A percentile compares a stretch with the other conserved stretches of the same genome.
Conservation (phyloP, 2,888 invertebrate genomes). For the Dyspetes luteomarginatus region DNA sequence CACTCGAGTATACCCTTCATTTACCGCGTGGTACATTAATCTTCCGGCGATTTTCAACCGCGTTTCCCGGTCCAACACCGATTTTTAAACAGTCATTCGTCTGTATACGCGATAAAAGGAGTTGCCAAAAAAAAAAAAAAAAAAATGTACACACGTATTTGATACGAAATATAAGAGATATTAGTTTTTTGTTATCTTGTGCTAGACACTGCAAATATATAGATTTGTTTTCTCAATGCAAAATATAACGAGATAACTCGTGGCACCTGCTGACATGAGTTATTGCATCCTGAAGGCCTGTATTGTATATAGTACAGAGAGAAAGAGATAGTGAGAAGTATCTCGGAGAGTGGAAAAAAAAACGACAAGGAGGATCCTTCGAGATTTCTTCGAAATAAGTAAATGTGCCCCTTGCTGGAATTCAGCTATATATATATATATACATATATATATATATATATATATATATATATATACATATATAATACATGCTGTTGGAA, state of each 20-base stretch:
- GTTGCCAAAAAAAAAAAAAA: background rate
- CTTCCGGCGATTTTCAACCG: conserved; percentile 55
- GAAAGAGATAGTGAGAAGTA: conserved; percentile 5
- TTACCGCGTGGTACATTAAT: conserved; percentile 53
- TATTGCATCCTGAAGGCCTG: too few species aligned
- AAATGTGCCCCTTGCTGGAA: background rate
- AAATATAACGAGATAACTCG: too few species aligned
- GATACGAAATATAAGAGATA: conserved; percentile 1
- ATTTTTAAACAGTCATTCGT: conserved; percentile 46
- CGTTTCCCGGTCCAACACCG: conserved; percentile 34
- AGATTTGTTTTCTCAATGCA: background rate
- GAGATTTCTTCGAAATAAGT: conserved; percentile 42
- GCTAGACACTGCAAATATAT: background rate
- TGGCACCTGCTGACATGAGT: too few species aligned
- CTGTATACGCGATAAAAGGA: background rate
- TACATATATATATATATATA: too few species aligned
- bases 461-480: too few species aligned
- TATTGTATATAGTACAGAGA: conserved; percentile 18
- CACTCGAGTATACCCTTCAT: conserved; percentile 47
- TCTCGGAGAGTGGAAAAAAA: conserved; percentile 1
- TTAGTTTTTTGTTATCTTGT: conserved; percentile 5
- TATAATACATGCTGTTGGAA: conserved; percentile 27
- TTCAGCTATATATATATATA: conserved; percentile 32
- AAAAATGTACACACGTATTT: background rate
- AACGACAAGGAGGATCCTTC: conserved; percentile 31